Base-by-base conservation (phyloP, 2,797 vertebrate genomes). In the Cossypha caffra region DNA sequence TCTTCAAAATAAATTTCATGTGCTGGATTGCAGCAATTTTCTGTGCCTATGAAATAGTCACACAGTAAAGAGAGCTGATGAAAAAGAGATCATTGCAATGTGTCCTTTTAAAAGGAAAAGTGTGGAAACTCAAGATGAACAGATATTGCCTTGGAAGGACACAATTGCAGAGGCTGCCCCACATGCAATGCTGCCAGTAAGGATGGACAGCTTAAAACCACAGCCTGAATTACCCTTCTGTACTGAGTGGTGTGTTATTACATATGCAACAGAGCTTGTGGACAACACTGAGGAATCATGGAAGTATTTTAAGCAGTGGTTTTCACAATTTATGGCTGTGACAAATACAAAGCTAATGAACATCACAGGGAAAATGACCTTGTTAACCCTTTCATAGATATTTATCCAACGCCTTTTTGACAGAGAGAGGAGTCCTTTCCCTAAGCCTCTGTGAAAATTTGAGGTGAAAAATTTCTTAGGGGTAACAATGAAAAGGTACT, bases 281-380 rank as follows among this genome's bases (percentile, higher is more conserved):
- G 86, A 64, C 68, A 89, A 28, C 0, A 2, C 19, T 68, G 50
- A 89, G 50, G 52, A 85, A 91, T 89, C 72, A 67, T 87, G 68
- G 38, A 93, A 94, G 29, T 89, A 96, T 93, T 89, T 91, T 91
- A 93, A 91, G 61, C 61, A 68, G 72, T 1, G 64, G 18, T 87
- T 96, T 96, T 96, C 42, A 85, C 57, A 80, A 38, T 92, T 92
- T 88, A 85, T 51, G 38, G 5, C 72, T 82, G 45, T 74, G 72
- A 93, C 64, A 92, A 67, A 85, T 77, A 92, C 19, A 50, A 38
- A 77, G 35, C 37, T 89, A 89, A 90, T 90, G 73, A 93, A 52
- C 38, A 55, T 33, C 59, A 31, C 4, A 17, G 37, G 59, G 33
- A 84, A 84, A 93, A 31, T 55, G 64, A 87, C 59, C 40, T 43